These are phyloP conservation scores for Clarias gariepinus DNA, from an alignment of 2,113 vertebrate species.

Conservation along the genomic window DNA sequence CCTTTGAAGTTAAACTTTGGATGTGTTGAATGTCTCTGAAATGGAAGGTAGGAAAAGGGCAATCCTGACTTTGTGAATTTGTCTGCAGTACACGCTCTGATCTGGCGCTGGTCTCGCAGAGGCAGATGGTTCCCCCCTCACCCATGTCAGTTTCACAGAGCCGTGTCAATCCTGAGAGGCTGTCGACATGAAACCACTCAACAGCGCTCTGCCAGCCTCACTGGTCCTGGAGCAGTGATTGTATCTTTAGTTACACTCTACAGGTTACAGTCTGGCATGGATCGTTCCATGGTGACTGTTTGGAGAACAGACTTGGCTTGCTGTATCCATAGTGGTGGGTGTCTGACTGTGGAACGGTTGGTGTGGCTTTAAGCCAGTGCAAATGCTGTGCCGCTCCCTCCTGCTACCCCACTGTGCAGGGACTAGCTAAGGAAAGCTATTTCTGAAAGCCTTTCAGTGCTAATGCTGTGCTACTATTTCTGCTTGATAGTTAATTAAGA, in stretches of 20 bases:
- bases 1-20: not conserved
- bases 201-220: conserved; percentile 22
- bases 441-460: conserved; percentile 16
- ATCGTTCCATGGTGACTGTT: conserved; percentile 6
- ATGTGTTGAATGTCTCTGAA: conserved; percentile 9
- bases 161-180: conserved; percentile 30
- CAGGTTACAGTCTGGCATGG: conserved; percentile 28
- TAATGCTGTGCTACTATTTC: conserved; percentile 1
- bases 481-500: not conserved
- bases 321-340: conserved; percentile 35
- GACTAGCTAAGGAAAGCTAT: conserved; percentile 34
- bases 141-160: conserved; percentile 37
- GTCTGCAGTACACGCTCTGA: not conserved
- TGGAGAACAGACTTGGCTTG: conserved; percentile 44
- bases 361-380: conserved; percentile 46
- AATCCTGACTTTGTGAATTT: conserved; percentile 34
- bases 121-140: conserved; percentile 44
- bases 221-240: conserved; percentile 24
- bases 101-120: conserved; percentile 7
- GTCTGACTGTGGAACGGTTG: conserved; percentile 49
- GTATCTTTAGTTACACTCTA: conserved; percentile 5
- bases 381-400: conserved; percentile 39
- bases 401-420: conserved; percentile 23
- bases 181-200: conserved; percentile 30
- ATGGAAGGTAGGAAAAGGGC: not conserved